These are phyloP conservation scores for Mycalesis mineus DNA, from an alignment of 2,888 invertebrate genomes.

Conservation along the genomic window DNA sequence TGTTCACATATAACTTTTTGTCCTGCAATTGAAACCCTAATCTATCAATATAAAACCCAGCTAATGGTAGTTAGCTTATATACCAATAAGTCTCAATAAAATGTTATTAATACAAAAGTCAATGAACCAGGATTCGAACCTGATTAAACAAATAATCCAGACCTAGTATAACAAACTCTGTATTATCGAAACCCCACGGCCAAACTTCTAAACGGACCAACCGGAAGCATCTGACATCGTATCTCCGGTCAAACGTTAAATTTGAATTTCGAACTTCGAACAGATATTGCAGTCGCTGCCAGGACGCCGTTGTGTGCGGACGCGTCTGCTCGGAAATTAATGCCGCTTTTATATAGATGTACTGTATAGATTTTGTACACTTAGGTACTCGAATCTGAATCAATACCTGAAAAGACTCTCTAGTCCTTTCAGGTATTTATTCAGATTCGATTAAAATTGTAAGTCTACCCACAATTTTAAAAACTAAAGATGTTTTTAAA, in stretches of 20 bases:
- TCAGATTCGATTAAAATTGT: too few relatives aligned
- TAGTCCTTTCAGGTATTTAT: too few relatives aligned
- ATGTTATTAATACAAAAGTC: too few relatives aligned
- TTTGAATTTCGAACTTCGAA: conserved; percentile 72
- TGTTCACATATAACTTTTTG: too few relatives aligned
- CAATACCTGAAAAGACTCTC: too few relatives aligned
- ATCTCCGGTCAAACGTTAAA: conserved; percentile 72
- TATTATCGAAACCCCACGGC: neutral
- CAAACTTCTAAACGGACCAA: conserved; percentile 30
- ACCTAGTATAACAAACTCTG: neutral
- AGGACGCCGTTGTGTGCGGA: conserved; percentile 56
- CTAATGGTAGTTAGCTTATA: too few relatives aligned
- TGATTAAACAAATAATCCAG: neutral
- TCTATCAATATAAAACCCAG: too few relatives aligned
- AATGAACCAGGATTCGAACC: neutral
- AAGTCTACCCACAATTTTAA: too few relatives aligned
- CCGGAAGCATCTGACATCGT: conserved; percentile 56
- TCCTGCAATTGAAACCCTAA: too few relatives aligned
- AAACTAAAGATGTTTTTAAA: too few relatives aligned
- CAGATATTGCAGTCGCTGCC: conserved; percentile 57
- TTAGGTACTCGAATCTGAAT: neutral
- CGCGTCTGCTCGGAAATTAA: conserved; percentile 56
- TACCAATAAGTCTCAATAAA: too few relatives aligned
- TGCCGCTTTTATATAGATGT: conserved; percentile 24
- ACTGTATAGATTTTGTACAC: neutral